Conservation (phyloP, 2,888 invertebrate genomes). For the Ceriagrion tenellum region DNA sequence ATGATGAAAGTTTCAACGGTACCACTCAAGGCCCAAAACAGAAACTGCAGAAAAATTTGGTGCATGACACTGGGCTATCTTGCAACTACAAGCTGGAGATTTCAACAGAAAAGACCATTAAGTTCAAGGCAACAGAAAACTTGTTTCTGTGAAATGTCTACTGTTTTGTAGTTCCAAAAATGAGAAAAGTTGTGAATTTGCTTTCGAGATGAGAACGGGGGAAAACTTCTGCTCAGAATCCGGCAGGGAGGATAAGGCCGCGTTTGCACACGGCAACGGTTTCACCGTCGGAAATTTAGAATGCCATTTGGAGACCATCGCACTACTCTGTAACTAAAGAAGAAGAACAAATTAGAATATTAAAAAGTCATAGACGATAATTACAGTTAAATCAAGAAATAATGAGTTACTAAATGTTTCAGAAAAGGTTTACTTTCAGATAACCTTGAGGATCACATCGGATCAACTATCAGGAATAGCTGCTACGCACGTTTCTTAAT, state of each 20-base stretch:
- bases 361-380: neutral
- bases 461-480: too few relatives aligned
- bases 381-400: neutral
- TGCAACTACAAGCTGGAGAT: neutral
- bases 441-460: too few relatives aligned
- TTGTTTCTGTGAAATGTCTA: neutral
- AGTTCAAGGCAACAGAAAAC: neutral
- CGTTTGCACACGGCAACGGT: neutral
- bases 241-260: neutral
- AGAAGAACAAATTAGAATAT: neutral
- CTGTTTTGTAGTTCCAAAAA: conserved; percentile 14
- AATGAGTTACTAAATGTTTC: neutral
- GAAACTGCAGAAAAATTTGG: neutral
- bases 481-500: too few relatives aligned
- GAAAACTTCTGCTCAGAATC: neutral
- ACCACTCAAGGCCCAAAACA: neutral
- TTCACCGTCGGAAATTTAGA: neutral
- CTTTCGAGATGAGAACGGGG: neutral
- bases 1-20: neutral
- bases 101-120: neutral
- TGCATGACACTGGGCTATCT: neutral
- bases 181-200: conserved; percentile 8
- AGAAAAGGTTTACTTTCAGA: too few relatives aligned
- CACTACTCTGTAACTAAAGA: neutral
- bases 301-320: neutral